Base-by-base conservation (phyloP, 2,797 vertebrate genomes). In the Neosalanx taihuensis region DNA sequence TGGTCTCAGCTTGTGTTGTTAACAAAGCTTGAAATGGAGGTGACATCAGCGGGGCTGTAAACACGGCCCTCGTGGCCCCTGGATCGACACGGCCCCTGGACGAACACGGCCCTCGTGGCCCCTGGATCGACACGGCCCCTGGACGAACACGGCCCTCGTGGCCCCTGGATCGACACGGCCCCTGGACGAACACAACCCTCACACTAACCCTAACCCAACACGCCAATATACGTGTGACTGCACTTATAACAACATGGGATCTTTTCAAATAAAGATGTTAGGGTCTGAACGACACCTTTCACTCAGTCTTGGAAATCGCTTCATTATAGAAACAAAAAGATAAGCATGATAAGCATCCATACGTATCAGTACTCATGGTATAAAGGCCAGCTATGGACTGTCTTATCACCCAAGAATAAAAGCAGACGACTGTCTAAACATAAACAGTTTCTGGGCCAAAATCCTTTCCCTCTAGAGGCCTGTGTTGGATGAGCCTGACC, bases 1-100 rank as follows among this genome's bases (percentile, higher is more conserved):
- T 86, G 85, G 83, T 84, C 79, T 82, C 74, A 63, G 82, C 84
- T 76, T 76, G 69, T 69, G 63, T 81, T 73, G 84, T 86, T 89
- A 87, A 88, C 82, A 88, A 88, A 86, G 81, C 86, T 85, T 77
- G 83, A 90, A 79, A 77, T 75, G 71, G 73, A 72, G 80, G 76
- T 74, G 78, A 82, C 83, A 71, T 83, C 77, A 82, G 46, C 68
- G 73, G 77, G 53, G 64, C 73, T 77, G 67, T 69, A 64, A 84
- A 84, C 78, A 72, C 69, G 71, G 56, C 51, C 51, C n/a, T 13
- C 29, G 59, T 18, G 29, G 57, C 64, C 53, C 35, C 35, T 33
- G 73, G 46, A 68, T 37, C 30, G 57, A 49, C 33, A 57, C 69
- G 58, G 72, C 67, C 65, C 71, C 37, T 26, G 41, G 26, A 72